Conservation (phyloP, 2,113 vertebrate species). For the Pangasianodon hypophthalmus region DNA sequence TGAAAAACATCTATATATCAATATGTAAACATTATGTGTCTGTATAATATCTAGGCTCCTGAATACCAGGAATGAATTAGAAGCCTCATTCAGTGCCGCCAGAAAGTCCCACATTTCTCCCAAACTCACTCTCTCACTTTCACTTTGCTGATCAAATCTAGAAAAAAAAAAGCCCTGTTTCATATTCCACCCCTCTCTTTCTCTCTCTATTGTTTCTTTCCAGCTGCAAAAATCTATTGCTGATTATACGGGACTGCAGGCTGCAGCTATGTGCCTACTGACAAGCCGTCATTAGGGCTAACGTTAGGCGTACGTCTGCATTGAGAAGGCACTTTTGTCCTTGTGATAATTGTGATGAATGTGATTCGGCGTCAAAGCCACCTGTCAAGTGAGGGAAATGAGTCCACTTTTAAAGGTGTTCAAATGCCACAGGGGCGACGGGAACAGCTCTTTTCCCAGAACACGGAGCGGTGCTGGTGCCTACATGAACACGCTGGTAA, state of each 20-base stretch:
- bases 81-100: conserved; percentile 7
- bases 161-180: conserved; percentile 68
- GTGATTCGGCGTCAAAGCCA: conserved; percentile 65
- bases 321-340: conserved; percentile 62
- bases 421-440: conserved; percentile 33
- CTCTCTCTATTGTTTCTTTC: conserved; percentile 61
- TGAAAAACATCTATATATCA: too few relatives aligned
- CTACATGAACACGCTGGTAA: conserved; percentile 30
- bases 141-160: conserved; percentile 66
- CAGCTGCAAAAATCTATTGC: conserved; percentile 65
- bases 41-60: background rate
- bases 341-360: conserved; percentile 63
- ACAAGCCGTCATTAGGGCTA: conserved; percentile 65
- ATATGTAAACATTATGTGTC: background rate
- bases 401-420: conserved; percentile 52
- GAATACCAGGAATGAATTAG: conserved; percentile 4
- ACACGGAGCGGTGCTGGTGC: background rate
- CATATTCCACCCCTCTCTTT: conserved; percentile 61
- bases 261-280: conserved; percentile 51
- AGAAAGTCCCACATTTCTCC: conserved; percentile 58
- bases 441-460: background rate
- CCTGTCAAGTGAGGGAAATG: conserved; percentile 60
- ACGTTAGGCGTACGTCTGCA: conserved; percentile 60
- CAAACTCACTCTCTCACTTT: conserved; percentile 45
- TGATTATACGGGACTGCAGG: conserved; percentile 65